Conservation (phyloP, 2,113 vertebrate genomes). For the Prionailurus bengalensis region DNA sequence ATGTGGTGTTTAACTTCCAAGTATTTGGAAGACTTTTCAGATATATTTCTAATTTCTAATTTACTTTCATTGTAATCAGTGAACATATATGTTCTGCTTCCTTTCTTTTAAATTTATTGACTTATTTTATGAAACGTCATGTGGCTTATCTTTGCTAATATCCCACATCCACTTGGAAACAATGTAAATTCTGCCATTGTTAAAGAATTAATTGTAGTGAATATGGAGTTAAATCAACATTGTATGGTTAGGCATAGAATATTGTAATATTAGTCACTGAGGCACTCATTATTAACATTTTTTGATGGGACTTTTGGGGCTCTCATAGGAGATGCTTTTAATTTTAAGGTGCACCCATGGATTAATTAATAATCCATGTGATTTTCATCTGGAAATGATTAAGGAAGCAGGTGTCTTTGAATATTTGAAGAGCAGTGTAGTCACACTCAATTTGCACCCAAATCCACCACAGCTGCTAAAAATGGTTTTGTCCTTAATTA, state of each 20-base stretch:
- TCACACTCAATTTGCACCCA: not conserved
- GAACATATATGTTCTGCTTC: not conserved
- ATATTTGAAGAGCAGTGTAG: not conserved
- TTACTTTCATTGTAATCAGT: not conserved
- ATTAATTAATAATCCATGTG: not conserved
- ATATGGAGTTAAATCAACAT: not conserved
- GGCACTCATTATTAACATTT: not conserved
- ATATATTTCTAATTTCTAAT: not conserved
- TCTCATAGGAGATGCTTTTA: not conserved
- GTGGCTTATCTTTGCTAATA: not conserved
- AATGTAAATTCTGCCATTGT: not conserved
- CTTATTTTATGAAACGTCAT: not conserved
- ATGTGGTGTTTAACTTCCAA: not conserved
- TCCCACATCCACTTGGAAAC: not conserved
- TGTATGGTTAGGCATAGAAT: not conserved
- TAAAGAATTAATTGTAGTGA: not conserved
- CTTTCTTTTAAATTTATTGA: not conserved
- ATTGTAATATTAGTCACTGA: not conserved
- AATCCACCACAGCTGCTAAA: not conserved
- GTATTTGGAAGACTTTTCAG: not conserved
- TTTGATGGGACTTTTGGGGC: not conserved
- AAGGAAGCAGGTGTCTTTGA: not conserved
- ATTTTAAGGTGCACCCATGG: not conserved
- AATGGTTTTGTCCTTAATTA: not conserved
- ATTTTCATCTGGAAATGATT: conserved; percentile 27